Evolutionary conservation across 2,113 vertebrate species (phyloP), one percentile per base, ranked within the genome.

Genomic region (Gymnarchus niloticus): DNA sequence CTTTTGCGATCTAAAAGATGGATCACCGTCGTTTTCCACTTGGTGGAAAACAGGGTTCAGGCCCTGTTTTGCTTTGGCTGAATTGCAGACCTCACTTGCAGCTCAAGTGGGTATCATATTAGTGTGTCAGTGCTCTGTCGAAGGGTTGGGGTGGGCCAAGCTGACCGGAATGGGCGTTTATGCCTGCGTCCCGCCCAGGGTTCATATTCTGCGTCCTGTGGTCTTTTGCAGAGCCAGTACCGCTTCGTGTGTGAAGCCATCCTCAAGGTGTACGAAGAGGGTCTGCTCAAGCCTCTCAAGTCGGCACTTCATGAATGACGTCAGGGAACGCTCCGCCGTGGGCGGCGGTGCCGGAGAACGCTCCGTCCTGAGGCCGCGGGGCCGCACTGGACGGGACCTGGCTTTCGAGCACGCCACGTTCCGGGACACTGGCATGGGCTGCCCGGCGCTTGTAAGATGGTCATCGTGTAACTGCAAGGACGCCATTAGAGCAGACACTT

Each of bases 171-270:
- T n/a, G n/a, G n/a, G n/a, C n/a, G n/a, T n/a, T n/a, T n/a, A n/a
- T n/a, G n/a, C n/a, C n/a, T n/a, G n/a, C n/a, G n/a, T n/a, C n/a
- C n/a, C n/a, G n/a, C 44, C 46, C 0, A 7, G n/a, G 9, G 12
- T 3, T 81, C 78, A 81, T 33, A 3, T 25, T 0, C 0, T 52
- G 23, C n/a, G 3, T 81, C 3, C n/a, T 81, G 78, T 81, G 7
- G 10, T 81, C 37, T 5, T 33, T 94, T 92, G 84, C 93, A 97
- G 98, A 99, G 98, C 94, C 98, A 99, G 90, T 99, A 99, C 93
- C 96, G 96, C 93, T 99, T 99, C 90, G 97, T 99, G 87, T 99
- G 97, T 88, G 98, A 99, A 95, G 98, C 98, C 93, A 99, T 99
- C 93, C 92, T 99, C 94, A 99, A 95, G 92, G 98, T 99, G 33